phyloP scores from a whole-genome alignment of 2,888 invertebrate genomes.

The Thelaira solivaga region DNA sequence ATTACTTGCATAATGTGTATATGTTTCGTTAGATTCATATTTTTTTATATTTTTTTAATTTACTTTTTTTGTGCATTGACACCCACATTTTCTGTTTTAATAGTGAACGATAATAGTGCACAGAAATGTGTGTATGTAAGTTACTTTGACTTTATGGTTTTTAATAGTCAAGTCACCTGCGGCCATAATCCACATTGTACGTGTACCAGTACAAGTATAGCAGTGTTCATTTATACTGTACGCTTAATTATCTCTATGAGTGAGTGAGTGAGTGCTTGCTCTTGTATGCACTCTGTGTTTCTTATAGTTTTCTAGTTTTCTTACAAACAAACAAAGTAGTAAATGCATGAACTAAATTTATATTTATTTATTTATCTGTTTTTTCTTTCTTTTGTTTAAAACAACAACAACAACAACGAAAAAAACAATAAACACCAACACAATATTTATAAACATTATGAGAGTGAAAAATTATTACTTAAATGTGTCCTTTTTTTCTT shows the following conservation, averaged over 20 bases:
- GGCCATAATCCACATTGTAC: constrained; percentile 54
- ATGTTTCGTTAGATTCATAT: constrained; percentile 22
- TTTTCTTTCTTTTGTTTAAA: too few species aligned
- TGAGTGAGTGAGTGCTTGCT: constrained; percentile 34
- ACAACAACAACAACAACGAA: not conserved
- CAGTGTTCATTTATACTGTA: constrained; percentile 39
- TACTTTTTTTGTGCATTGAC: constrained; percentile 24
- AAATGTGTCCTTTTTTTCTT: constrained; percentile 18
- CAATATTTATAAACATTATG: constrained; percentile 23
- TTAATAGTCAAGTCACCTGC: constrained; percentile 57
- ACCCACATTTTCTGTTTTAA: constrained; percentile 54
- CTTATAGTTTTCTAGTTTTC: constrained; percentile 31
- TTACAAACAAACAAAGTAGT: constrained; percentile 32
- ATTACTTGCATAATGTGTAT: constrained; percentile 38
- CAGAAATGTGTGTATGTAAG: constrained; percentile 27
- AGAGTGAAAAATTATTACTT: constrained; percentile 1
- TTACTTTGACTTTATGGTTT: constrained; percentile 55
- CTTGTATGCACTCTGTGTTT: constrained; percentile 48
- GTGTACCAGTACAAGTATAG: not conserved
- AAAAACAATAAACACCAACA: constrained; percentile 49
- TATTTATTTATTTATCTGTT: not conserved
- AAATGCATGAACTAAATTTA: constrained; percentile 53
- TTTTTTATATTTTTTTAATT: not conserved
- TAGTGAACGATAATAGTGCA: constrained; percentile 49
- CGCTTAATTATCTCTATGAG: constrained; percentile 54